A percentile compares a stretch with the other conserved stretches of the same genome.
These are phyloP conservation scores for Caenorhabditis virilis DNA, from an alignment of 2,888 invertebrate genomes.

Conservation along the genomic window DNA sequence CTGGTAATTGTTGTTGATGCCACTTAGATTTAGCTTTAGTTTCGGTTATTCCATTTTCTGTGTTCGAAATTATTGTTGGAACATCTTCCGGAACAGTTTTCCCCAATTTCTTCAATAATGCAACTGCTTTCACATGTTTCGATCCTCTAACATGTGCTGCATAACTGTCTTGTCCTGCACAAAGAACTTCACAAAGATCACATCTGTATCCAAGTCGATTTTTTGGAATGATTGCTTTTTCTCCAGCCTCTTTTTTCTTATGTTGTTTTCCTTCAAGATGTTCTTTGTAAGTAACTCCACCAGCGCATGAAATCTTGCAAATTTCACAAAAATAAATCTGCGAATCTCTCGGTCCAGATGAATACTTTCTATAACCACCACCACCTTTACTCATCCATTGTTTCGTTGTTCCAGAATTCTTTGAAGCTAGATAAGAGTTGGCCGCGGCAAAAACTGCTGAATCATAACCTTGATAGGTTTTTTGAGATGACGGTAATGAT, in stretches of 20 bases:
- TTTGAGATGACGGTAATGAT: neutral
- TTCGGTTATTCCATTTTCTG: conserved; percentile 24
- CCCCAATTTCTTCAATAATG: conserved; percentile 92
- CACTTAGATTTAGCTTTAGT: conserved; percentile 27
- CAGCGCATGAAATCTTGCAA: conserved; percentile 76
- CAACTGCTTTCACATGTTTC: conserved; percentile 94
- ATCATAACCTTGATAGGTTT: conserved; percentile 75
- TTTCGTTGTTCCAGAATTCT: neutral
- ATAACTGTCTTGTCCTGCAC: conserved; percentile 97
- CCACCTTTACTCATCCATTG: neutral
- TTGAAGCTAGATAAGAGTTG: conserved; percentile 72
- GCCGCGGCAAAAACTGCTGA: conserved; percentile 93
- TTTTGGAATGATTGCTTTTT: conserved; percentile 67
- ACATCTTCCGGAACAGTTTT: conserved; percentile 88
- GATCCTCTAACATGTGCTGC: conserved; percentile 90
- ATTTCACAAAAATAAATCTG: conserved; percentile 79
- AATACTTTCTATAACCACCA: neutral
- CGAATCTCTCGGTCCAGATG: neutral
- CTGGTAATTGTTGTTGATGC: conserved; percentile 31
- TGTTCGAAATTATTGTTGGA: conserved; percentile 79
- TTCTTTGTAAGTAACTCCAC: conserved; percentile 81
- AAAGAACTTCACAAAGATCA: conserved; percentile 96
- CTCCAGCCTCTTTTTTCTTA: conserved; percentile 88
- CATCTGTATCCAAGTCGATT: conserved; percentile 79
- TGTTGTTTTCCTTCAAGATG: conserved; percentile 98